A percentile compares a stretch with the other conserved stretches of the same genome.
Conservation (phyloP, 2,797 vertebrate genomes). For the Sarcoramphus papa region DNA sequence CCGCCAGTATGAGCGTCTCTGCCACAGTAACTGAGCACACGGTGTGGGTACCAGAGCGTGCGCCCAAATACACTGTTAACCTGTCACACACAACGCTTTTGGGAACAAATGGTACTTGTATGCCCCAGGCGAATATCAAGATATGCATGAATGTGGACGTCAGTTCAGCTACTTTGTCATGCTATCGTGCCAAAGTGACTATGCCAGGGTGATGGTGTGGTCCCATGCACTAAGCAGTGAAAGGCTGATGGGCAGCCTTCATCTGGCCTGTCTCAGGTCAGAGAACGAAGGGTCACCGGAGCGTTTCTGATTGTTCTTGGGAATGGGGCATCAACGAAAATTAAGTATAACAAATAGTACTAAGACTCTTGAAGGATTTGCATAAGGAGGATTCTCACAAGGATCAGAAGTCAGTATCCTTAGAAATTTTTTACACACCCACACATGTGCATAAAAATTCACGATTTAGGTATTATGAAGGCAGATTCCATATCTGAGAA, state of each 20-base stretch:
- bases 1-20: neutral
- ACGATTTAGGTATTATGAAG: neutral
- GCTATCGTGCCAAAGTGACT: fast-evolving
- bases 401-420: neutral
- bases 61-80: neutral
- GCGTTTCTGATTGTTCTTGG: neutral
- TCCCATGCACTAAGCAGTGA: neutral
- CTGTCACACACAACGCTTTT: neutral
- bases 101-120: neutral
- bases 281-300: fast-evolving
- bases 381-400: neutral
- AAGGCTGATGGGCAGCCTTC: neutral
- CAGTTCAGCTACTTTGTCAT: neutral
- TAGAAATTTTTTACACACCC: neutral
- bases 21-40: fast-evolving
- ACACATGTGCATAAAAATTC: neutral
- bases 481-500: neutral
- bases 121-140: fast-evolving
- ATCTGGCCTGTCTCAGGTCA: neutral
- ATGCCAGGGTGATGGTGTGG: neutral
- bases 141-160: neutral
- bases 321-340: neutral
- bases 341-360: neutral
- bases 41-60: neutral
- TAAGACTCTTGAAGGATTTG: neutral